Base-by-base conservation (phyloP, 2,797 vertebrate genomes). In the Diplodus sargus region DNA sequence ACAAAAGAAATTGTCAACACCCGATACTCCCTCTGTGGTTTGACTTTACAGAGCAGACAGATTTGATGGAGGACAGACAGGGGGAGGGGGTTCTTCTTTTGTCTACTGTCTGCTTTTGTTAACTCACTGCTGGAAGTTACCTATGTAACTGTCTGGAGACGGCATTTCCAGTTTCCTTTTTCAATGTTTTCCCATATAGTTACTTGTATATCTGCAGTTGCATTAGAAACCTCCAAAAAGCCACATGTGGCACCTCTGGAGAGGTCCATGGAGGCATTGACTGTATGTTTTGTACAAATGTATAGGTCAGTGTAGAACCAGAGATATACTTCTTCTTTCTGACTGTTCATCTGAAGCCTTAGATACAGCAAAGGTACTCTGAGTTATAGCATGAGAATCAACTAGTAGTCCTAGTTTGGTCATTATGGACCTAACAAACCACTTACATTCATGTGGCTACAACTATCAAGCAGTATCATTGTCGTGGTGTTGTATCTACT, bases 1-100 rank as follows among this genome's bases (percentile, higher is more conserved):
- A 93, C 90, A 92, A 93, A 92, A 76, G 85, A 51, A 60, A 71
- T 28, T n/a, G 79, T 89, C 87, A 86, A 89, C 89, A 92, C 73
- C 49, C 18, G 91, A 94, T 90, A 91, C 85, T 66, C 78, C 75
- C 68, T 57, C 76, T 79, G 84, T 30, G 81, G 84, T 88, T 84
- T 85, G 89, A 83, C 82, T 84, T 91, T 85, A 88, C 86, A 77
- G 60, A 45, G 58, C 45, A 69, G 85, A 78, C 78, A 58, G 80
- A 89, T 89, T 82, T 76, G 75, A 88, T 11, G 25, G 73, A 69
- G 43, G 70, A 80, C 56, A 34, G 72, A 47, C 42, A 0, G 16
- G 23, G n/a, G 60, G 39, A 57, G 52, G 71, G 43, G 70, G 53
- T 75, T 7, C 59, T 39, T 30, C 82, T 79, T 76, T 80, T 72